phyloP scores from a whole-genome alignment of 1,140 invertebrate species.

The Drosophila ironensis region DNA sequence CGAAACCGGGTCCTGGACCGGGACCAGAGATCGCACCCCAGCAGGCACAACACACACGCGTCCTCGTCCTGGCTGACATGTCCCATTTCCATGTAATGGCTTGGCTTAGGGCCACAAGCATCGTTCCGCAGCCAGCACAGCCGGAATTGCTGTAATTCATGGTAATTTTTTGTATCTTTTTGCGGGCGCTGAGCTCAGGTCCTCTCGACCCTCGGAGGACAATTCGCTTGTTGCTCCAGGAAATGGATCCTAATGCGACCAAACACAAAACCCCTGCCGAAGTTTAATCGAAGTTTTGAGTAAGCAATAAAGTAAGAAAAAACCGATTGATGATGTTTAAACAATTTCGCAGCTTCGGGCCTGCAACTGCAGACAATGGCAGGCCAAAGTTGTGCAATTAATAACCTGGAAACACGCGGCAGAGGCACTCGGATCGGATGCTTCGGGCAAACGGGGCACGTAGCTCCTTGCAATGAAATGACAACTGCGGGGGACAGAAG shows the following conservation, averaged over 20 bases:
- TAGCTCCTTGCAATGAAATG: constrained; percentile 57
- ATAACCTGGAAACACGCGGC: too few species aligned
- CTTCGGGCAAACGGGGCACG: constrained; percentile 54
- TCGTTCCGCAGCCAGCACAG: constrained; percentile 25
- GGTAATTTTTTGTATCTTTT: constrained; percentile 66
- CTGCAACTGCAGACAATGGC: too few species aligned
- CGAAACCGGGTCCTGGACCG: neutral
- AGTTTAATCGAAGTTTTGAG: too few species aligned
- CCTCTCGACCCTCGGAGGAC: neutral
- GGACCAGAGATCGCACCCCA: too few species aligned
- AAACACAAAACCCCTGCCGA: too few species aligned
- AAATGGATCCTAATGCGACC: constrained; percentile 24
- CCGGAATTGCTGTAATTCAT: constrained; percentile 75
- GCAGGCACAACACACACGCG: too few species aligned
- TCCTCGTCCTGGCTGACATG: constrained; percentile 35
- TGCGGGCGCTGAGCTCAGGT: constrained; percentile 12
- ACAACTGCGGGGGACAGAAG: constrained; percentile 24
- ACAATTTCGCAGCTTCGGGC: too few species aligned
- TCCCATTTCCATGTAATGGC: constrained; percentile 63
- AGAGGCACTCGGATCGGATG: neutral
- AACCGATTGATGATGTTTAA: too few species aligned
- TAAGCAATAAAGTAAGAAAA: too few species aligned
- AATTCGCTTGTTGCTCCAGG: constrained; percentile 25
- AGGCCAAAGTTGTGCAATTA: too few species aligned
- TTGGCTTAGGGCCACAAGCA: constrained; percentile 53